These are phyloP conservation scores for Xestia rhomboidea DNA, from an alignment of 2,888 invertebrate genomes.

Conservation along the genomic window DNA sequence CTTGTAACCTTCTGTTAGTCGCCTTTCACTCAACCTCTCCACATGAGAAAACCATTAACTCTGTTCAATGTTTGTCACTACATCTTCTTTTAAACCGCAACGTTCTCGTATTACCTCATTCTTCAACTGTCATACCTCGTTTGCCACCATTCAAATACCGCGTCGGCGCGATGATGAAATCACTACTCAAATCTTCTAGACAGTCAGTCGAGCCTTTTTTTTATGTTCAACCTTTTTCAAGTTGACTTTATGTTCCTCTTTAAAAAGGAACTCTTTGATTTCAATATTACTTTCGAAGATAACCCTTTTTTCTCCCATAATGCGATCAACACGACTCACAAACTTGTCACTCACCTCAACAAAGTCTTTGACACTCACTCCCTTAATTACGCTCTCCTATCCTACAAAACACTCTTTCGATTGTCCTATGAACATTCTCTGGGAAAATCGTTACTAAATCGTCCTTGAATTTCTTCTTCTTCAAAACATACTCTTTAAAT, in stretches of 20 bases:
- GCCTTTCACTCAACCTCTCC: no score
- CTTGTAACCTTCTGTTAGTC: no score
- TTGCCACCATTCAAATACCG: neutral
- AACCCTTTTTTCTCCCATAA: constrained; percentile 30
- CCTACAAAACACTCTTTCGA: constrained; percentile 4
- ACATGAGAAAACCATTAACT: no score
- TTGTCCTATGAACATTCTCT: neutral
- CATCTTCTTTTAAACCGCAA: no score
- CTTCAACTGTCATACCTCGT: neutral
- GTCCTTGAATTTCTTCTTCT: constrained; percentile 27
- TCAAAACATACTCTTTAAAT: constrained; percentile 27
- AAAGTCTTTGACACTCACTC: constrained; percentile 9
- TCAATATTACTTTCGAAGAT: constrained; percentile 20
- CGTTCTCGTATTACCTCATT: no score
- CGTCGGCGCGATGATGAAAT: no score
- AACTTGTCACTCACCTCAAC: neutral
- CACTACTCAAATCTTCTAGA: no score
- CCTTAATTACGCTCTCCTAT: constrained; percentile 21
- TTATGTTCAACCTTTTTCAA: constrained; percentile 16
- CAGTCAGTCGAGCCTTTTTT: neutral
- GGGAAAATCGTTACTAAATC: constrained; percentile 36
- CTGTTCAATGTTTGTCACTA: no score
- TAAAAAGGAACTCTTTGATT: neutral
- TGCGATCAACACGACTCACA: constrained; percentile 2
- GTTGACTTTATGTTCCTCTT: constrained; percentile 37